These are phyloP conservation scores for Tetragnatha versicolor DNA, from an alignment of 1,140 invertebrate species.

Conservation along the genomic window DNA sequence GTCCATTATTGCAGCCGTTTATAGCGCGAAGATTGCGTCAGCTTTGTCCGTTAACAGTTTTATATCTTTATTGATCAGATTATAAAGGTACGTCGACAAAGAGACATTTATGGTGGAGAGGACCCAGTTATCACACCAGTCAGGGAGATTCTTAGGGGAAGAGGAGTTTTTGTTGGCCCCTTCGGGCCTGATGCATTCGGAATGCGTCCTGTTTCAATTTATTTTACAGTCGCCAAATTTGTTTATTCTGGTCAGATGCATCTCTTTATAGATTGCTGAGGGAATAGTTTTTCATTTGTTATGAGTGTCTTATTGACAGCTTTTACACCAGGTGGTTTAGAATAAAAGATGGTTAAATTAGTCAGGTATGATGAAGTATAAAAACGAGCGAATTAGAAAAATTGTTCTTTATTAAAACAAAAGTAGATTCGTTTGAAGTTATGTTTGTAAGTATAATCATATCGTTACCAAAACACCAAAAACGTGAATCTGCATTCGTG, in stretches of 20 bases:
- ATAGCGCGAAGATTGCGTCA: constrained; percentile 37
- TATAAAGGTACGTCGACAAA: constrained; percentile 18
- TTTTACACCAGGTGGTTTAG: no score
- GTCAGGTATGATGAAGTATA: no score
- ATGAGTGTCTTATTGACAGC: no score
- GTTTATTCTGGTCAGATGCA: no score
- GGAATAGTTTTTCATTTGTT: no score
- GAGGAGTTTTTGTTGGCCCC: constrained; percentile 15
- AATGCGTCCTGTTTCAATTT: constrained; percentile 1
- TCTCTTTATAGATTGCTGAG: no score
- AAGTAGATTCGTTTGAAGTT: not conserved
- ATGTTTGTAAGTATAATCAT: not conserved
- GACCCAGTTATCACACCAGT: constrained; percentile 12
- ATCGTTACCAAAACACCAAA: not conserved
- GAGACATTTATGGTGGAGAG: constrained; percentile 12
- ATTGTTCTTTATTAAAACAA: not conserved
- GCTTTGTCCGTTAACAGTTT: constrained; percentile 45
- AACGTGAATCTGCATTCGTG: not conserved
- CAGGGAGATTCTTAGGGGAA: not conserved
- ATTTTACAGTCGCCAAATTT: not conserved
- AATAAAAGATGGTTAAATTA: no score
- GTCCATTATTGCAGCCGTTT: constrained; percentile 41
- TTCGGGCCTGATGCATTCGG: not conserved
- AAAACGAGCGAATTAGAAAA: no score
- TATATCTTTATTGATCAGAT: constrained; percentile 49